Percentiles rank a stretch among this genome's conserved stretches.
phyloP scores from a whole-genome alignment of 2,888 invertebrate species.

The Xestia ashworthii region DNA sequence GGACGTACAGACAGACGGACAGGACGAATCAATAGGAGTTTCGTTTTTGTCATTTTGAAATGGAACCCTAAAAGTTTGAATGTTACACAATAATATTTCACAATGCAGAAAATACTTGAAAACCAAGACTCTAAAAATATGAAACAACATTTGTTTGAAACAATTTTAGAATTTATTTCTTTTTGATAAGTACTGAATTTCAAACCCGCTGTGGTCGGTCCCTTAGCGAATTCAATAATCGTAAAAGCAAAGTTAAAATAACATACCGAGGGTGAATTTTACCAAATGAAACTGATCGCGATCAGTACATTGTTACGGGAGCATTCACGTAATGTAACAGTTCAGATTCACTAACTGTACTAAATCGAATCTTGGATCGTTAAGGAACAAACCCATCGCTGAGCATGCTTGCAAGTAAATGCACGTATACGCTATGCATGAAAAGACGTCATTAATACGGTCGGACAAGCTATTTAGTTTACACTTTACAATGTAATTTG shows the following conservation, averaged over 20 bases:
- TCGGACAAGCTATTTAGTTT: too few species aligned
- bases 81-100: slow-evolving; percentile 6
- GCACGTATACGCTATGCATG: too few species aligned
- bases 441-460: too few species aligned
- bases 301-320: not conserved
- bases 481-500: too few species aligned
- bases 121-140: not conserved
- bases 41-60: not conserved
- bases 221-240: not conserved
- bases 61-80: slow-evolving; percentile 11
- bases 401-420: too few species aligned
- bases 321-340: not conserved
- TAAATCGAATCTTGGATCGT: too few species aligned
- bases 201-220: not conserved
- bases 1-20: too few species aligned
- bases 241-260: not conserved
- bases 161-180: not conserved
- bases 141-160: not conserved
- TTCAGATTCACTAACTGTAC: too few species aligned
- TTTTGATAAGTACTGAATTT: not conserved
- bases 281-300: not conserved
- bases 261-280: not conserved
- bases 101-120: not conserved
- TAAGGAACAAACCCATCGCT: too few species aligned
- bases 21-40: not conserved